Percentiles rank a stretch among this genome's conserved stretches.
phyloP scores from a whole-genome alignment of 2,797 vertebrate genomes.

The Thaleichthys pacificus region DNA sequence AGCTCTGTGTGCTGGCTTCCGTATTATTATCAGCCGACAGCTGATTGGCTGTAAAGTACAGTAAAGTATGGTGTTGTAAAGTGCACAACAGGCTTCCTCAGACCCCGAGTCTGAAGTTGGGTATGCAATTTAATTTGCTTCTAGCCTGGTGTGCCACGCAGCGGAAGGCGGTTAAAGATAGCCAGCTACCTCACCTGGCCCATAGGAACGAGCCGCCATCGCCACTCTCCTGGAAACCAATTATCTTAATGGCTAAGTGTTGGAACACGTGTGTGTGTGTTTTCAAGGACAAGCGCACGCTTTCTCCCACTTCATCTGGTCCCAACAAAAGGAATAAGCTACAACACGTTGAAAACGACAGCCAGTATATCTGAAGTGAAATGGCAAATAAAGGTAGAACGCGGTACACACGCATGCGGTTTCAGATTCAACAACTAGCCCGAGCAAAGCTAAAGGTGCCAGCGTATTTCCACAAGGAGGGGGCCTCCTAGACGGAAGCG shows the following conservation, averaged over 20 bases:
- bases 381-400: not conserved
- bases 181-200: slow-evolving; percentile 24
- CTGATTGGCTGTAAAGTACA: too few species aligned
- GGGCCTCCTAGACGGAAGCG: too few species aligned
- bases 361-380: not conserved
- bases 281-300: slow-evolving; percentile 16
- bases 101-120: slow-evolving; percentile 11
- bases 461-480: too few species aligned
- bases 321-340: not conserved
- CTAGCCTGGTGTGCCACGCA: slow-evolving; percentile 39
- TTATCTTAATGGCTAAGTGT: slow-evolving; percentile 53
- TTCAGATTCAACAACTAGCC: too few species aligned
- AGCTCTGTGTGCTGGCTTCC: slow-evolving; percentile 6
- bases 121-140: slow-evolving; percentile 49
- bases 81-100: not conserved
- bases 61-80: too few species aligned
- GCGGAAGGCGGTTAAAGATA: slow-evolving; percentile 45
- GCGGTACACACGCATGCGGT: too few species aligned
- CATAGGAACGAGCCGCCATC: slow-evolving; percentile 29
- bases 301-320: slow-evolving; percentile 29
- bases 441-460: too few species aligned
- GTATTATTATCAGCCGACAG: slow-evolving; percentile 35
- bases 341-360: not conserved
- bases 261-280: slow-evolving; percentile 34
- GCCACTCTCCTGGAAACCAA: slow-evolving; percentile 35